phyloP scores from a whole-genome alignment of 30 jellyfish, hydroid and myxozoan genomes.

The Aurelia coerulea region DNA sequence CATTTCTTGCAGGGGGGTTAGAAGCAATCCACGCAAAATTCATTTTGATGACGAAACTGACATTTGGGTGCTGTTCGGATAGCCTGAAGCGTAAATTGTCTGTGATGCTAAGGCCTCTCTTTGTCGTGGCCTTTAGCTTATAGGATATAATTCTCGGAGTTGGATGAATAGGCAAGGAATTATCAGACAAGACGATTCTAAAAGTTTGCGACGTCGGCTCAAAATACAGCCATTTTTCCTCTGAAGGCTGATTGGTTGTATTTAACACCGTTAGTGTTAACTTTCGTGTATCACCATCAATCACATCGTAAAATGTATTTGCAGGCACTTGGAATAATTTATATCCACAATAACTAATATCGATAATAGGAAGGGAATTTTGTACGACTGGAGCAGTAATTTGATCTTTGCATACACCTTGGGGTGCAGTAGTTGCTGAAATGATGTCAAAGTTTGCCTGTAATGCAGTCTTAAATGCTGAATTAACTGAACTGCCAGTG shows the following conservation, averaged over 20 bases:
- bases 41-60: constrained; percentile 51
- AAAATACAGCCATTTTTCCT: constrained; percentile 56
- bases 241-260: constrained; percentile 31
- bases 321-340: constrained; percentile 59
- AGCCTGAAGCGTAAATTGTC: constrained; percentile 58
- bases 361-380: constrained; percentile 67
- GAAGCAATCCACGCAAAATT: constrained; percentile 76
- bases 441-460: constrained; percentile 28
- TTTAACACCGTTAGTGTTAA: constrained; percentile 56
- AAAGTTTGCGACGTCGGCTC: constrained; percentile 61
- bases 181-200: constrained; percentile 25
- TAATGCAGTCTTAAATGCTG: constrained; percentile 60
- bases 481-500: constrained; percentile 35
- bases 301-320: constrained; percentile 77
- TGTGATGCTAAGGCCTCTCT: constrained; percentile 74
- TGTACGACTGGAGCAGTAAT: constrained; percentile 71
- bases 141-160: constrained; percentile 38
- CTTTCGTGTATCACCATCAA: constrained; percentile 83
- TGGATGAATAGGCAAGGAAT: neutral
- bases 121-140: constrained; percentile 75
- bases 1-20: constrained; percentile 25
- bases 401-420: constrained; percentile 70
- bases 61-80: constrained; percentile 31
- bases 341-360: constrained; percentile 71
- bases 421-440: neutral